These are phyloP conservation scores for Dryobates pubescens DNA, from an alignment of 2,797 vertebrate species.

Conservation along the genomic window DNA sequence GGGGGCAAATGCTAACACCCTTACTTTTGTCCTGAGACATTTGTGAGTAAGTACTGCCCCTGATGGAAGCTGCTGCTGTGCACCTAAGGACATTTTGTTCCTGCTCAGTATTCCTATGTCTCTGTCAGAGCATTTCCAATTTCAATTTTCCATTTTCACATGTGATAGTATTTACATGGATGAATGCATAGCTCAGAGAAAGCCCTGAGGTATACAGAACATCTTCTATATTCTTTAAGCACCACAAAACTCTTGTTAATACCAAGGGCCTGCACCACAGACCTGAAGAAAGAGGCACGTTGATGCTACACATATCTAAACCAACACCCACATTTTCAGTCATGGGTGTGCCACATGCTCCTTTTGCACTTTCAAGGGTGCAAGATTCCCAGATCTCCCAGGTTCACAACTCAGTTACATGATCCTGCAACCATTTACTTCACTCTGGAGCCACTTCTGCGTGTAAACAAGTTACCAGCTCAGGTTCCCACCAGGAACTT, in stretches of 20 bases:
- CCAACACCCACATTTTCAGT: neutral
- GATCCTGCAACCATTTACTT: neutral
- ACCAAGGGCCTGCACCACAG: neutral
- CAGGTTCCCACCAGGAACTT: neutral
- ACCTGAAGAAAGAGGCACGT: neutral
- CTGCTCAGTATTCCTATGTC: neutral
- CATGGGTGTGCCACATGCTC: accelerated
- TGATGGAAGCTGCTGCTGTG: neutral
- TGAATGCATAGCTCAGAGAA: neutral
- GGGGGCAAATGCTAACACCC: neutral
- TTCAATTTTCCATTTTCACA: neutral
- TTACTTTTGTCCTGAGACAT: neutral
- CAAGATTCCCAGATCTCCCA: neutral
- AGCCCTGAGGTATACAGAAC: neutral
- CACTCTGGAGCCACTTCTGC: accelerated
- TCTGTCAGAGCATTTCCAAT: neutral
- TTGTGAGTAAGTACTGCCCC: neutral
- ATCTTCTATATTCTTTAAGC: neutral
- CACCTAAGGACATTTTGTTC: neutral
- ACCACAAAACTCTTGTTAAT: neutral
- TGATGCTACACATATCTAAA: neutral
- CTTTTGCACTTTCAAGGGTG: neutral
- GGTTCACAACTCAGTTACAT: neutral
- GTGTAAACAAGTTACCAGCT: neutral
- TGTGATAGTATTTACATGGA: neutral